Evolutionary conservation across 92 coral and sea anemone genomes (phyloP), one percentile per base, ranked within the genome.

Genomic region (Galaxea fascicularis): DNA sequence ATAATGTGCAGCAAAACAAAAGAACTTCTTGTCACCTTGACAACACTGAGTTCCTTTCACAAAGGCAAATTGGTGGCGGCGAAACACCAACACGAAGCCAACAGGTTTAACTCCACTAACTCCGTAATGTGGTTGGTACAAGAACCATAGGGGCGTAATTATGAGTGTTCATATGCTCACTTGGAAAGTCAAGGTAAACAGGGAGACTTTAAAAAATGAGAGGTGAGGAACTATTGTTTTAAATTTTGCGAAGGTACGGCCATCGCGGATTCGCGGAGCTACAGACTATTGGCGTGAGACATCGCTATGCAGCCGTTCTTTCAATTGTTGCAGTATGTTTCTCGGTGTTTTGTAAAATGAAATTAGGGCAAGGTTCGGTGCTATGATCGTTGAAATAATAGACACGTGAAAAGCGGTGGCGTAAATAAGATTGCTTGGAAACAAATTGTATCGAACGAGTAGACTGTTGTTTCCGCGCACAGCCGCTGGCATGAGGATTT

Each of bases 11-110:
- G 29, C 27, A 47, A 66, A 65, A 79, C 65, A 79, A 65, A 28
- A 49, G 21, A 79, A 65, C 46, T 79, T 82, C 60, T 1, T 0
- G 31, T 82, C 78, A 58, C 86, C 86, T 26, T 82, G 86, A 24
- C 71, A 82, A 82, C 86, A 35, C n/a, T n/a, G n/a, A n/a, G 53
- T n/a, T 21, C 20, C 28, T 29, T 29, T 54, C 49, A 49, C 52
- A 52, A 52, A 65, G 10, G 59, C n/a, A 51, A 16, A 78, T 60
- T 51, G 84, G 46, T 66, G 84, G 66, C 84, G 65, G 75, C 47
- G n/a, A 29, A 54, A 24, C 41, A 27, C 31, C n/a, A 18, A 16
- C 15, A 65, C 41, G 9, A 28, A 16, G 44, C n/a, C 70, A 15
- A 41, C 20, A 81, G 57, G 85, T 80, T 57, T n/a, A 8, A 49